phyloP scores from a whole-genome alignment of 1,140 invertebrate genomes.

The Antheraea mylitta region DNA sequence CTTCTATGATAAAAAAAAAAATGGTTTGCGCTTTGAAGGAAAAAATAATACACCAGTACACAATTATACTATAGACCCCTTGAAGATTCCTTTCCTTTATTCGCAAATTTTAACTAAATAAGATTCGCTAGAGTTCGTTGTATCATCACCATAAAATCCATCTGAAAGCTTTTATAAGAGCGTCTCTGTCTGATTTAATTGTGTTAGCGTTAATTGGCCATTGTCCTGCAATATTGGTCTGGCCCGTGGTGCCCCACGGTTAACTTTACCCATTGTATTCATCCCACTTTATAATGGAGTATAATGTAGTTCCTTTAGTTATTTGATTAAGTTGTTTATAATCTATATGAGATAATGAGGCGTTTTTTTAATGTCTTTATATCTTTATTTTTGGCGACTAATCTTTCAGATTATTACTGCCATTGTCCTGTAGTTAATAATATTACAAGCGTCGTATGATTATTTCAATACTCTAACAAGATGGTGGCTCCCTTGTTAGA shows the following conservation, averaged over 20 bases:
- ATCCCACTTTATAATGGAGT: conserved; percentile 12
- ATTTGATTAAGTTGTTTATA: conserved; percentile 7
- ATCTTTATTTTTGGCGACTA: too few relatives aligned
- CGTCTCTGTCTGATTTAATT: conserved; percentile 67
- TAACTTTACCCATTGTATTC: conserved; percentile 52
- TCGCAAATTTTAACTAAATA: too few relatives aligned
- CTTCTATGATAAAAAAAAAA: too few relatives aligned
- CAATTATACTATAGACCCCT: too few relatives aligned
- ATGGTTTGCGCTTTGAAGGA: too few relatives aligned
- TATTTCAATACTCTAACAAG: too few relatives aligned
- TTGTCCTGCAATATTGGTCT: conserved; percentile 64
- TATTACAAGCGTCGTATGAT: too few relatives aligned
- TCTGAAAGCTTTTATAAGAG: conserved; percentile 43
- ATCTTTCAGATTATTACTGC: too few relatives aligned
- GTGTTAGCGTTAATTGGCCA: conserved; percentile 74
- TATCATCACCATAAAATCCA: conserved; percentile 42
- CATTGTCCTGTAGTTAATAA: too few relatives aligned
- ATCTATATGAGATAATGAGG: background rate
- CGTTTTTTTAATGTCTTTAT: background rate
- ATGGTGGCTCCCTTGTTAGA: too few relatives aligned
- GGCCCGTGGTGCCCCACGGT: conserved; percentile 46
- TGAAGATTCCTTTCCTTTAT: too few relatives aligned
- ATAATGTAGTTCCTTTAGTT: background rate
- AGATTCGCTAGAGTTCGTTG: conserved; percentile 9
- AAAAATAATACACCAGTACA: too few relatives aligned